Evolutionary conservation across 2,888 invertebrate genomes (phyloP), one percentile per base, ranked within the genome.

Genomic region (Aporophyla nigra): DNA sequence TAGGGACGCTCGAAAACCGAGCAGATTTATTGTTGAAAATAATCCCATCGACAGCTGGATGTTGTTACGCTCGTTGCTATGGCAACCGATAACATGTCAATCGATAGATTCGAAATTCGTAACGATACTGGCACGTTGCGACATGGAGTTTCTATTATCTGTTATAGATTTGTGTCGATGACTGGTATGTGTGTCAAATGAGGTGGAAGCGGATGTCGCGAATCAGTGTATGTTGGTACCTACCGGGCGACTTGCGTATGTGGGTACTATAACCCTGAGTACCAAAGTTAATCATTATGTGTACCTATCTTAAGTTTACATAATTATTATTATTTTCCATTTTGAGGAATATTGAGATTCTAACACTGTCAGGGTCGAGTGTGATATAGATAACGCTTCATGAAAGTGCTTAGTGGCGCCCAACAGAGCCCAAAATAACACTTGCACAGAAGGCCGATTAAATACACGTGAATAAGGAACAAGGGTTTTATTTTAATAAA

Each of bases 31-130:
- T 91, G 84, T 90, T 76, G 74, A 76, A 87, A 87, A 83, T 86
- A 84, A 71, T 67, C 53, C 75, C 19, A 53, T 81, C 78, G 85
- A 82, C 82, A 77, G 77, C 74, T 82, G 71, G 71, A 90, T 94
- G 94, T 94, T 93, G 91, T 91, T 90, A 84, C 80, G 5, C 61
- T 69, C 88, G 95, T 95, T 90, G 90, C 92, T 87, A 93, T 92
- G 92, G 90, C 84, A 88, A 95, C 94, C 75, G 90, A 92, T 92
- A 91, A 91, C 83, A 84, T 86, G 91, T 91, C 91, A 93, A 93
- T 94, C 93, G 88, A 94, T 90, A 77, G 70, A 87, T 90, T 92
- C 83, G 86, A 90, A 90, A 88, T 88, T 85, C 83, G 87, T 72
- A 90, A 85, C 87, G 71, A 76, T 86, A 80, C 85, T 89, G 88